Conservation (phyloP, 1,140 invertebrate species). For the Ips nitidus region DNA sequence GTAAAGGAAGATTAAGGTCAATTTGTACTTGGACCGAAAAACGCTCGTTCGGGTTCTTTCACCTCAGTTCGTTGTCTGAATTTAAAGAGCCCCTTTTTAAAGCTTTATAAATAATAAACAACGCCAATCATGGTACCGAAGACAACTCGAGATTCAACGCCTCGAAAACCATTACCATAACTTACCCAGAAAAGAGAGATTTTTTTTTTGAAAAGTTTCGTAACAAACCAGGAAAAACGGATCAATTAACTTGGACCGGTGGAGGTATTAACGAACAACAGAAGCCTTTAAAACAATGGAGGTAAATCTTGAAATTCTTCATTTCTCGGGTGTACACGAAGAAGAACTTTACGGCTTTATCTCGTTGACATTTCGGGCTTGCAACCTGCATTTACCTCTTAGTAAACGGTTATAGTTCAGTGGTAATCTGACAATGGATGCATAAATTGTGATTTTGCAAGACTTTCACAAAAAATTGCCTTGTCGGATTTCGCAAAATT, state of each 20-base stretch:
- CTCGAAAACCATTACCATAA: slow-evolving; percentile 24
- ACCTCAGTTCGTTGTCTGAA: slow-evolving; percentile 16
- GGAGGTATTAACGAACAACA: neutral
- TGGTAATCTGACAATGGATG: slow-evolving; percentile 36
- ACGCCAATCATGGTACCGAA: slow-evolving; percentile 31
- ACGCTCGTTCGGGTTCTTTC: slow-evolving; percentile 19
- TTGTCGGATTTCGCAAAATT: slow-evolving; percentile 20
- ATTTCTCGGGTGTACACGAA: slow-evolving; percentile 28
- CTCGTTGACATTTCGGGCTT: slow-evolving; percentile 32
- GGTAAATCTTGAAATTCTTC: slow-evolving; percentile 34
- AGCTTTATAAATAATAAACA: slow-evolving; percentile 30
- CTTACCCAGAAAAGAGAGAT: slow-evolving; percentile 26
- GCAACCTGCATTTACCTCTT: slow-evolving; percentile 30
- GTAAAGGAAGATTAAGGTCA: no score
- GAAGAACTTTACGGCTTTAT: slow-evolving; percentile 37
- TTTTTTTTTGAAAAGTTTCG: slow-evolving; percentile 1
- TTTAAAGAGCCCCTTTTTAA: slow-evolving; percentile 20
- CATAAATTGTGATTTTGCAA: slow-evolving; percentile 31
- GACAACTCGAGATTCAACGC: slow-evolving; percentile 9
- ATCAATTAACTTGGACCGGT: slow-evolving; percentile 15
- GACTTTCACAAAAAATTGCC: slow-evolving; percentile 28
- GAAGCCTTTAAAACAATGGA: neutral
- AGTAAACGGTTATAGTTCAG: slow-evolving; percentile 35
- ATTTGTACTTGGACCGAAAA: neutral
- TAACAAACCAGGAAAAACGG: neutral